phyloP scores from a whole-genome alignment of 2,888 invertebrate genomes.

The Phaedon cochleariae region DNA sequence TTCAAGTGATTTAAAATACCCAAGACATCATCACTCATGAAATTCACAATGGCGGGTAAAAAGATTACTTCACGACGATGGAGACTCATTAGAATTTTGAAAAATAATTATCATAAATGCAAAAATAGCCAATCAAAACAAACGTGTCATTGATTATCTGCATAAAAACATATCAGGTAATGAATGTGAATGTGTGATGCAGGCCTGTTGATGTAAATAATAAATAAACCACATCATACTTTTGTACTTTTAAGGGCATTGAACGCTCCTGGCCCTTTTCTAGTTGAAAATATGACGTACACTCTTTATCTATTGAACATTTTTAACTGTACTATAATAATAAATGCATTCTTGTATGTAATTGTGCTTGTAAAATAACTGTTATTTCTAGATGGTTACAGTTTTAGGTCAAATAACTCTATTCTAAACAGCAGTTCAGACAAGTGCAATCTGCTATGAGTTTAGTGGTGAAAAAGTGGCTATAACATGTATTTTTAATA shows the following conservation, averaged over 20 bases:
- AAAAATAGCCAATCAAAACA: neutral
- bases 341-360: conserved; percentile 52
- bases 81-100: conserved; percentile 38
- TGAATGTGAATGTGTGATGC: neutral
- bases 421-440: conserved; percentile 52
- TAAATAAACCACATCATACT: conserved; percentile 27
- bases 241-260: conserved; percentile 56
- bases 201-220: neutral
- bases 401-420: conserved; percentile 63
- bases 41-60: conserved; percentile 62
- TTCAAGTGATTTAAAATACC: neutral
- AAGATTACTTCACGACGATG: conserved; percentile 52
- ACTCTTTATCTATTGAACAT: conserved; percentile 40
- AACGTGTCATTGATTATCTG: neutral
- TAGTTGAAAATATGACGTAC: conserved; percentile 37
- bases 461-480: conserved; percentile 31
- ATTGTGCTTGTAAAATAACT: conserved; percentile 58
- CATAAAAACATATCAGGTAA: neutral
- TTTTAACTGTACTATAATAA: conserved; percentile 40
- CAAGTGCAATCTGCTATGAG: conserved; percentile 30
- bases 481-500: conserved; percentile 37
- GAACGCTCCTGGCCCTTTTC: conserved; percentile 39
- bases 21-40: conserved; percentile 50
- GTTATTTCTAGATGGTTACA: conserved; percentile 62
- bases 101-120: conserved; percentile 25